These are phyloP conservation scores for Sinonovacula constricta DNA, from an alignment of 1,140 invertebrate genomes.

Conservation along the genomic window DNA sequence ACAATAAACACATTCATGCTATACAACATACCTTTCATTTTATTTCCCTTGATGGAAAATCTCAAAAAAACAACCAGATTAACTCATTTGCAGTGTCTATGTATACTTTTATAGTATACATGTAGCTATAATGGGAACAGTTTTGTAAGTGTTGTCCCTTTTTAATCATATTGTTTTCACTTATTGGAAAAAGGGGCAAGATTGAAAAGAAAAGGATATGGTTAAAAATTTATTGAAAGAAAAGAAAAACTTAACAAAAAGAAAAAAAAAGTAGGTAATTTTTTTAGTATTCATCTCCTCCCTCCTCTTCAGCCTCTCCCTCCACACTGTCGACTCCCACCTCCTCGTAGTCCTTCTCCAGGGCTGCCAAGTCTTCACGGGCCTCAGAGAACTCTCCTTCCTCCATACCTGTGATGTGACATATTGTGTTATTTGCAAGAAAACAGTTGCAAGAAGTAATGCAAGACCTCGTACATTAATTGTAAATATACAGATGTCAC, in stretches of 20 bases:
- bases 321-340: constrained; percentile 82
- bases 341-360: constrained; percentile 81
- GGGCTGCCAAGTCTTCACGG: constrained; percentile 85
- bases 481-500: not conserved
- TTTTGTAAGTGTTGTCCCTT: not conserved
- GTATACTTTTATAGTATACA: not conserved
- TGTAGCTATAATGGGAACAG: not conserved
- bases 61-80: too few relatives aligned
- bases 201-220: not conserved
- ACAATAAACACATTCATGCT: too few relatives aligned
- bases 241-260: not conserved
- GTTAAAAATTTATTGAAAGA: not conserved
- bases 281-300: constrained; percentile 58
- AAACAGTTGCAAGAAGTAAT: not conserved
- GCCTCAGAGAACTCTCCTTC: constrained; percentile 88
- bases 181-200: not conserved
- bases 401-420: constrained; percentile 77
- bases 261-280: not conserved
- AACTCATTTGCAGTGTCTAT: too few relatives aligned
- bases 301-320: constrained; percentile 63
- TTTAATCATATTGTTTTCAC: not conserved
- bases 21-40: too few relatives aligned
- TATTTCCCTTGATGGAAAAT: too few relatives aligned
- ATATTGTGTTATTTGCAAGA: not conserved
- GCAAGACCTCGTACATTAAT: not conserved